Percentiles rank a stretch among this genome's conserved stretches.
These are phyloP conservation scores for Drosophila nigrodunni DNA, from an alignment of 1,140 invertebrate genomes.

Conservation along the genomic window DNA sequence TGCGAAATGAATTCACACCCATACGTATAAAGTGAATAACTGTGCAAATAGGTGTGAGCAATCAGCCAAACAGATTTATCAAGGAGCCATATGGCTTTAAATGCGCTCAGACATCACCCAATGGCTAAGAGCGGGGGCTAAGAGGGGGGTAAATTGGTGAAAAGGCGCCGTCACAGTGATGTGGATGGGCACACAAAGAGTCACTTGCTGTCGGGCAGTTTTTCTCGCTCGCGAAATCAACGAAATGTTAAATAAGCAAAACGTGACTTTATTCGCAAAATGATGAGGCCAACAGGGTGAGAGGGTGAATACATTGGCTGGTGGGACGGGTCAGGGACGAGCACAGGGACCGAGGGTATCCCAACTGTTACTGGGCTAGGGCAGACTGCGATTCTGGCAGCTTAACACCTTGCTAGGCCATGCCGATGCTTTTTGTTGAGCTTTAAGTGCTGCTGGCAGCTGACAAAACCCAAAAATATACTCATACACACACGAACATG, in stretches of 20 bases:
- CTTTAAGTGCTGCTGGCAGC: slow-evolving; percentile 74
- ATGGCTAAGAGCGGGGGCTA: neutral
- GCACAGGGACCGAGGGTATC: neutral
- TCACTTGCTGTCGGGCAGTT: slow-evolving; percentile 40
- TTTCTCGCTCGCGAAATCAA: slow-evolving; percentile 62
- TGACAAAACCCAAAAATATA: slow-evolving; percentile 51
- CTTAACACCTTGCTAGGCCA: slow-evolving; percentile 62
- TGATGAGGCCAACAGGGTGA: slow-evolving; percentile 53
- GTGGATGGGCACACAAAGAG: neutral
- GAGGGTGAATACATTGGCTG: no score
- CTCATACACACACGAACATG: slow-evolving; percentile 19
- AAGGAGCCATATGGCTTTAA: slow-evolving; percentile 21
- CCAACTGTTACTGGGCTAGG: slow-evolving; percentile 23
- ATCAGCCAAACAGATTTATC: slow-evolving; percentile 31
- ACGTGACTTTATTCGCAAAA: slow-evolving; percentile 80
- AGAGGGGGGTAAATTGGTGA: neutral
- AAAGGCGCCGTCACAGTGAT: neutral
- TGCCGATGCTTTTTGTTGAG: slow-evolving; percentile 44
- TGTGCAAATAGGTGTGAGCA: slow-evolving; percentile 21
- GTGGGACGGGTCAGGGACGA: neutral
- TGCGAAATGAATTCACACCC: slow-evolving; percentile 20
- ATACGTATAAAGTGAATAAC: slow-evolving; percentile 10
- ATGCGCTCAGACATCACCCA: slow-evolving; percentile 1
- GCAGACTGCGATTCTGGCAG: slow-evolving; percentile 25
- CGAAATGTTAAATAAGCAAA: slow-evolving; percentile 82